Conservation (phyloP, 2,113 vertebrate species). For the Redunca redunca region DNA sequence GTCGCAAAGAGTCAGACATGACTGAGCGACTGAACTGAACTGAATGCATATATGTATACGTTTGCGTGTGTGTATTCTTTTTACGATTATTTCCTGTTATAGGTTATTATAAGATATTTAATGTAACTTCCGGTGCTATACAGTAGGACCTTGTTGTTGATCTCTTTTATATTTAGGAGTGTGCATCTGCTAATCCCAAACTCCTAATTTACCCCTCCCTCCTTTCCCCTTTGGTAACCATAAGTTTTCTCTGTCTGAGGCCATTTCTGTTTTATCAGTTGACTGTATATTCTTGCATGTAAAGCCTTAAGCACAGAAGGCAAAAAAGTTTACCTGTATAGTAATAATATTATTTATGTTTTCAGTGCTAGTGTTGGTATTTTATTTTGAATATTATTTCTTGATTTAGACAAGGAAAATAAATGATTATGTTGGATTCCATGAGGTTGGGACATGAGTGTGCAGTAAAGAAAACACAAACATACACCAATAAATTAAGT, state of each 20-base stretch:
- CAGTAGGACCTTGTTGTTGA: neutral
- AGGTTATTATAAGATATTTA: neutral
- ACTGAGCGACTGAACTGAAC: neutral
- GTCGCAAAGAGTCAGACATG: rapidly evolving
- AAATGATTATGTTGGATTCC: neutral
- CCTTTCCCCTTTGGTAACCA: neutral
- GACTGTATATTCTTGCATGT: neutral
- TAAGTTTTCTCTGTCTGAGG: neutral
- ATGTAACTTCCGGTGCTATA: neutral
- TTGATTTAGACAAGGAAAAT: neutral
- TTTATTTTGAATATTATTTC: neutral
- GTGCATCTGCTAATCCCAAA: neutral
- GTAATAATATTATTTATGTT: neutral
- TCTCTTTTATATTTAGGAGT: neutral
- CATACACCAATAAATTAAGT: neutral
- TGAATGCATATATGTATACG: neutral
- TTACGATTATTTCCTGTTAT: neutral
- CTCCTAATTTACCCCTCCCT: neutral
- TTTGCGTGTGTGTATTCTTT: neutral
- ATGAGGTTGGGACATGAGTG: neutral
- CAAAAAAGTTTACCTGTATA: neutral
- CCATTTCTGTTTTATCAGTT: neutral
- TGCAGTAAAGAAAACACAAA: neutral
- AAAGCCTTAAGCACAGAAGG: neutral
- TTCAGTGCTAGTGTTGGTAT: neutral